These are phyloP conservation scores for Coremacera marginata DNA, from an alignment of 2,888 invertebrate species.

Conservation along the genomic window DNA sequence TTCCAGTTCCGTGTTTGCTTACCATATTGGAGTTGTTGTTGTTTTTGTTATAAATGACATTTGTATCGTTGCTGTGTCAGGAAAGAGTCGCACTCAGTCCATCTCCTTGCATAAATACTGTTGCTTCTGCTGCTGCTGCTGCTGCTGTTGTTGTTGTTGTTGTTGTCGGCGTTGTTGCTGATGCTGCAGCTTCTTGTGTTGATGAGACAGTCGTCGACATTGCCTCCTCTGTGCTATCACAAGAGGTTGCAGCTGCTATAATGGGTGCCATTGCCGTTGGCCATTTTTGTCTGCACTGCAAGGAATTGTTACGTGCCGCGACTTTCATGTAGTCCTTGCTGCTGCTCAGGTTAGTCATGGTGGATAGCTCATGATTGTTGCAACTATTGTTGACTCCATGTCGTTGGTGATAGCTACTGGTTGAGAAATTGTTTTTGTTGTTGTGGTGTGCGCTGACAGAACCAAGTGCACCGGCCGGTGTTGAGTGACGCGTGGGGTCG, in stretches of 20 bases:
- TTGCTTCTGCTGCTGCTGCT: conserved; percentile 46
- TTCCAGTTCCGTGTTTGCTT: conserved; percentile 33
- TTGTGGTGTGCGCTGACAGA: conserved; percentile 31
- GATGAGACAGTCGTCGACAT: conserved; percentile 43
- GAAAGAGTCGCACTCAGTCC: conserved; percentile 7
- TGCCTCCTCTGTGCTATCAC: conserved; percentile 43
- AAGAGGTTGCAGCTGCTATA: conserved; percentile 18
- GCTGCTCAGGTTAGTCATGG: conserved; percentile 32
- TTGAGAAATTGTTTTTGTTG: conserved; percentile 25
- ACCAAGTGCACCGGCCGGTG: conserved; percentile 46
- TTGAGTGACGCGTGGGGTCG: conserved; percentile 52
- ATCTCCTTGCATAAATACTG: conserved; percentile 29
- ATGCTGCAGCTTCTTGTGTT: conserved; percentile 46
- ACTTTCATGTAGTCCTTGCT: conserved; percentile 43
- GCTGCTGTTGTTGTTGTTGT: conserved; percentile 24
- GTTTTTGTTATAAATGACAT: conserved; percentile 31
- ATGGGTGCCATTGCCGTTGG: conserved; percentile 29
- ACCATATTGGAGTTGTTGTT: conserved; percentile 25
- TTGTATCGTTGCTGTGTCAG: conserved; percentile 15
- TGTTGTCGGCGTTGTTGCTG: conserved; percentile 12
- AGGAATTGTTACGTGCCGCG: conserved; percentile 26
- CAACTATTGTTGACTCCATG: conserved; percentile 38
- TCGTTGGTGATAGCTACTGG: conserved; percentile 45
- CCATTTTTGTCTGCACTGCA: conserved; percentile 41
- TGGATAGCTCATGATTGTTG: conserved; percentile 48